Evolutionary conservation across 30 jellyfish, hydroid and myxozoan species (phyloP), one percentile per base, ranked within the genome.

Genomic region (Clytia hemisphaerica): DNA sequence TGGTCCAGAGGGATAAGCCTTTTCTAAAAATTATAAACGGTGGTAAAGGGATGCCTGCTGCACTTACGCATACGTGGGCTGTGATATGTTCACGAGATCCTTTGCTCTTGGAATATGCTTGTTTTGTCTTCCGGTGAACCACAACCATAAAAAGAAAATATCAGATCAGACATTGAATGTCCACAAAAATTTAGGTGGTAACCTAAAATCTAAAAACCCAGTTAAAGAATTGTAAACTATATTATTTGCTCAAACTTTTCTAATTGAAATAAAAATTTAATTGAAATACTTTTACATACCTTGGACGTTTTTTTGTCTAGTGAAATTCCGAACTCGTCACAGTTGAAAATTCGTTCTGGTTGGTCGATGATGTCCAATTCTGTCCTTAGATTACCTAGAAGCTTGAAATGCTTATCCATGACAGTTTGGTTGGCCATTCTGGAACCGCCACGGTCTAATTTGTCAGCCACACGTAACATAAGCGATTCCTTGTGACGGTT

Each of bases 341-440:
- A n/a, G n/a, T n/a, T n/a, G n/a, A n/a, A n/a, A n/a, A n/a, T n/a
- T n/a, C n/a, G n/a, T n/a, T n/a, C n/a, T n/a, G n/a, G n/a, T n/a
- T n/a, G n/a, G n/a, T n/a, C n/a, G n/a, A n/a, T n/a, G n/a, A n/a
- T n/a, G n/a, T n/a, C n/a, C n/a, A n/a, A n/a, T n/a, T n/a, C n/a
- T n/a, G n/a, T n/a, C n/a, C n/a, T n/a, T n/a, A n/a, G n/a, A n/a
- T n/a, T n/a, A n/a, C n/a, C n/a, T n/a, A 40, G 53, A 40, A 40
- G 53, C 16, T 40, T 16, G 16, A 40, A 40, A 40, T 40, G 53
- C 53, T 40, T 10, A 40, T 40, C 16, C 53, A 40, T 40, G 53
- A 40, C 53, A 40, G 53, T 40, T 40, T 40, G 53, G 53, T 40
- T 40, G 14, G 53, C 53, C 53, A 40, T 40, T 40, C 53, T 40